These are phyloP conservation scores for Scylla paramamosain DNA, from an alignment of 1,140 invertebrate genomes.

Conservation along the genomic window DNA sequence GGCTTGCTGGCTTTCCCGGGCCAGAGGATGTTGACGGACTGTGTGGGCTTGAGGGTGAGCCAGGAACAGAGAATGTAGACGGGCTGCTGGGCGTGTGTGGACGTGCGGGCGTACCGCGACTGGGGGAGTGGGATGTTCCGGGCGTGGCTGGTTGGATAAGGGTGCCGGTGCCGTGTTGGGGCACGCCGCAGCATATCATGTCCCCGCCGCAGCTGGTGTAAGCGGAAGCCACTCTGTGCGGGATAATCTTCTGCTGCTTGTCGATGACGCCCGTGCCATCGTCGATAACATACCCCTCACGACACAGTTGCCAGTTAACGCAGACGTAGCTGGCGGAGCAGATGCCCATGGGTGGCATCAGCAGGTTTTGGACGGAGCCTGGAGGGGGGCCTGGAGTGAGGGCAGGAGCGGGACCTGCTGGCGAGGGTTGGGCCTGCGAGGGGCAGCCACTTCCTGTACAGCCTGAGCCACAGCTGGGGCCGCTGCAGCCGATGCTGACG, in stretches of 20 bases:
- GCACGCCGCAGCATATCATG: slow-evolving; percentile 63
- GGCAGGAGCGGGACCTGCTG: background rate
- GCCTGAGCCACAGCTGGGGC: background rate
- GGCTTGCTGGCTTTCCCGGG: background rate
- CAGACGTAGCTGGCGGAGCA: slow-evolving; percentile 40
- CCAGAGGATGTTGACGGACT: background rate
- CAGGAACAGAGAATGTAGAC: background rate
- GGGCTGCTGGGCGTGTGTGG: background rate
- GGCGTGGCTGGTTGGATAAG: background rate
- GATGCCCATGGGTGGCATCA: slow-evolving; percentile 54
- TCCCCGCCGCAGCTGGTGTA: slow-evolving; percentile 57
- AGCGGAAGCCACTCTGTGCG: background rate
- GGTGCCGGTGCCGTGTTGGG: background rate
- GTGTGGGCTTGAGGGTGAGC: background rate
- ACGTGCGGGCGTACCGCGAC: background rate
- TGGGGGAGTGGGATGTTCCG: background rate
- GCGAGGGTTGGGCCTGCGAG: background rate
- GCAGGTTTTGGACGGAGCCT: slow-evolving; percentile 37
- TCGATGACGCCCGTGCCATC: slow-evolving; percentile 61
- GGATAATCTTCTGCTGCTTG: slow-evolving; percentile 51
- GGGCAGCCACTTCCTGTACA: background rate
- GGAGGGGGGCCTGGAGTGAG: background rate
- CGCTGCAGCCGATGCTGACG: background rate
- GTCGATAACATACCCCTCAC: slow-evolving; percentile 56
- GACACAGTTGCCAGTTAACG: slow-evolving; percentile 67